Conservation (phyloP, 1,140 invertebrate genomes). For the Drosophila sproati region DNA sequence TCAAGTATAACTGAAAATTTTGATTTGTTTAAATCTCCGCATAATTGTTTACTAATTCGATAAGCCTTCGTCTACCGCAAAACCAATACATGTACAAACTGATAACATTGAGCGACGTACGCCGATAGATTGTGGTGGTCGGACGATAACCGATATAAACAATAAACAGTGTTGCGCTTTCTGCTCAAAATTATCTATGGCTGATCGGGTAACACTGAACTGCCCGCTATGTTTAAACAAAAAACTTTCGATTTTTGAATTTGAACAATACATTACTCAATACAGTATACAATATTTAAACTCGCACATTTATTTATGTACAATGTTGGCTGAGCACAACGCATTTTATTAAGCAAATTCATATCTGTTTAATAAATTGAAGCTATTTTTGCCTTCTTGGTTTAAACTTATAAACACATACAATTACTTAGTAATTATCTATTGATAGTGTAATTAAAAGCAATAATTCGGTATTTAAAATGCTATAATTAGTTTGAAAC, state of each 20-base stretch:
- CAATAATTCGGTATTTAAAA: constrained; percentile 39
- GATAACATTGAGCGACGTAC: constrained; percentile 28
- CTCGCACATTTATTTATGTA: background rate
- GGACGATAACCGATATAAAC: constrained; percentile 1
- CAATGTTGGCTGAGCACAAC: background rate
- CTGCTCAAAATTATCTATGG: background rate
- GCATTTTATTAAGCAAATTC: constrained; percentile 36
- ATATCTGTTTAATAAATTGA: constrained; percentile 27
- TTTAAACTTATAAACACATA: constrained; percentile 37
- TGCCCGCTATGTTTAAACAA: constrained; percentile 14
- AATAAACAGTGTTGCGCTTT: constrained; percentile 4
- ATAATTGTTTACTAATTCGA: constrained; percentile 52
- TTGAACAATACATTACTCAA: too few species aligned
- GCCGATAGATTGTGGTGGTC: constrained; percentile 19
- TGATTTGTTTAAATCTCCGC: constrained; percentile 43
- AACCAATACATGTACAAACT: constrained; percentile 42
- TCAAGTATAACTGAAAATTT: constrained; percentile 22
- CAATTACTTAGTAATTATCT: constrained; percentile 34
- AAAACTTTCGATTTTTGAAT: background rate
- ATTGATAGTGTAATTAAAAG: constrained; percentile 35
- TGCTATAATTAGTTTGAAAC: constrained; percentile 32
- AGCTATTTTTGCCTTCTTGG: constrained; percentile 18
- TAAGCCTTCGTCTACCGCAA: constrained; percentile 45
- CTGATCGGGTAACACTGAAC: constrained; percentile 7
- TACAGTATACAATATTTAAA: too few species aligned